These are phyloP conservation scores for Myotis brandtii DNA, from an alignment of 2,113 vertebrate genomes.

Conservation along the genomic window DNA sequence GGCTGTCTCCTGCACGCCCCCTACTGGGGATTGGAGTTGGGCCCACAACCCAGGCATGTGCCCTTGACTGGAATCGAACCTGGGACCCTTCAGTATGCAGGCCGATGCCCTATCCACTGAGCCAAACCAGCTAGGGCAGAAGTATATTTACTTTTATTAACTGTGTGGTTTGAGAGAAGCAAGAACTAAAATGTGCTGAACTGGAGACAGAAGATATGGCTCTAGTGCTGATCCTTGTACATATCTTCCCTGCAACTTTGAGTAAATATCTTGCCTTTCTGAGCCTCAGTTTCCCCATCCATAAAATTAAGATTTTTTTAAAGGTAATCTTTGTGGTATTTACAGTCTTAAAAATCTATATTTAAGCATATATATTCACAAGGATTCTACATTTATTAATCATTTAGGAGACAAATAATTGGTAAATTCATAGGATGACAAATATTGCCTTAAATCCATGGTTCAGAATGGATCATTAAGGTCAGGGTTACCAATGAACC, in stretches of 20 bases:
- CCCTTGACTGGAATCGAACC: too few relatives aligned
- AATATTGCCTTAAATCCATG: background rate
- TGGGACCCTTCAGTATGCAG: too few relatives aligned
- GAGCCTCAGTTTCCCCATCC: background rate
- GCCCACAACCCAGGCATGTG: too few relatives aligned
- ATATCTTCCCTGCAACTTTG: background rate
- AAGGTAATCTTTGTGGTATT: background rate
- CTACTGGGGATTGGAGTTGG: too few relatives aligned
- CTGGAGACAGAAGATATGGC: background rate
- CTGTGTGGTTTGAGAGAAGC: background rate
- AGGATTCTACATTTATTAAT: background rate
- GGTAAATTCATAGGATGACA: background rate
- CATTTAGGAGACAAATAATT: background rate
- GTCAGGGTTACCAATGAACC: background rate
- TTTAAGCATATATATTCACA: background rate
- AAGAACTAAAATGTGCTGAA: background rate
- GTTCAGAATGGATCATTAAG: background rate
- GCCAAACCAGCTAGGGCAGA: too few relatives aligned
- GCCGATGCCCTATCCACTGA: too few relatives aligned
- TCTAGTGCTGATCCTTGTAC: background rate
- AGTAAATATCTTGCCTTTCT: background rate
- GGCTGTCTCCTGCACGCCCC: too few relatives aligned
- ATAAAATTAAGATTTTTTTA: background rate
- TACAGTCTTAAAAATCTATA: background rate
- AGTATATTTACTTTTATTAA: conserved; percentile 30